Conservation (phyloP, 2,797 vertebrate genomes). For the Choloepus didactylus region DNA sequence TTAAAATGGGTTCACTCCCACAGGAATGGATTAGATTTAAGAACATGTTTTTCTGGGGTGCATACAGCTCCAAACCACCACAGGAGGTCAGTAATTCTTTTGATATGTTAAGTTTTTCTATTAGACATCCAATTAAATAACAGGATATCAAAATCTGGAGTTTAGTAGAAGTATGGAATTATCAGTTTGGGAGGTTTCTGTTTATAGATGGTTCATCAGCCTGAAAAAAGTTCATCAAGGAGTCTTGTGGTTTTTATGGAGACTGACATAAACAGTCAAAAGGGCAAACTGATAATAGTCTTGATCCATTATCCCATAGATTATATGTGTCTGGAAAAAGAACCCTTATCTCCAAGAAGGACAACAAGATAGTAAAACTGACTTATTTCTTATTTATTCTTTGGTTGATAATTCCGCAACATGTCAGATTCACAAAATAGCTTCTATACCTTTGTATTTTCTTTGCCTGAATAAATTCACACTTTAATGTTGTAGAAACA, state of each 20-base stretch:
- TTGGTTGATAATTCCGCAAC: not conserved
- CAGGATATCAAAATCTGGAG: not conserved
- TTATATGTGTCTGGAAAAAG: not conserved
- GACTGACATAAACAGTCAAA: not conserved
- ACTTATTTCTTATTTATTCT: not conserved
- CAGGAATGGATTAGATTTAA: too few species aligned
- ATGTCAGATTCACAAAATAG: constrained; percentile 25
- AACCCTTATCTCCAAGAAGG: not conserved
- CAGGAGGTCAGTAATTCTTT: not conserved
- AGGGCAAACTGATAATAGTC: not conserved
- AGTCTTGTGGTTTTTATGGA: not conserved
- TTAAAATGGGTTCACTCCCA: too few species aligned
- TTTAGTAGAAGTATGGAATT: not conserved
- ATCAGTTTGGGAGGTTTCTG: not conserved
- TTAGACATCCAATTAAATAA: not conserved
- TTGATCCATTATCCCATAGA: constrained; percentile 10
- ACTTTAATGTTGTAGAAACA: not conserved
- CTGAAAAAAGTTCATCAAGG: not conserved
- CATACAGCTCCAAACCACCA: too few species aligned
- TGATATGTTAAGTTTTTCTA: not conserved
- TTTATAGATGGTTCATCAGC: not conserved
- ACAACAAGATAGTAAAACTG: constrained; percentile 36
- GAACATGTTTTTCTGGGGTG: too few species aligned
- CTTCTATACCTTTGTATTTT: not conserved
- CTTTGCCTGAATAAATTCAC: constrained; percentile 16